A percentile compares a stretch with the other conserved stretches of the same genome.
Evolutionary conservation across 2,797 vertebrate species (phyloP).

Genomic region (Rousettus madagascariensis): DNA sequence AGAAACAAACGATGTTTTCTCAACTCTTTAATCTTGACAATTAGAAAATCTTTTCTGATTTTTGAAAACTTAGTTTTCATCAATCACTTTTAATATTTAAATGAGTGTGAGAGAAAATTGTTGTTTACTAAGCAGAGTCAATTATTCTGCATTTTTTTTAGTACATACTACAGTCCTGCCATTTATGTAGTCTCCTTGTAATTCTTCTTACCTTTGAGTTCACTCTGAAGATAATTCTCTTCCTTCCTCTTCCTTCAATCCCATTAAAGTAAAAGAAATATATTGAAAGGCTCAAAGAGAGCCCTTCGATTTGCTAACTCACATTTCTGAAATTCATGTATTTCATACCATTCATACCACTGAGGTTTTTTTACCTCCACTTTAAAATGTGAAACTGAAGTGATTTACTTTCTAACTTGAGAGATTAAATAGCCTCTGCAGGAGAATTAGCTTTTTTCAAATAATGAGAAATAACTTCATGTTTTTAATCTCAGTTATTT

Average conservation of each 20-base stretch:
- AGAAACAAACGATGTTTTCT: neutral
- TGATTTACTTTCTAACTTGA: constrained; percentile 52
- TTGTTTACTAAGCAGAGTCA: constrained; percentile 6
- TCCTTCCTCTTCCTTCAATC: neutral
- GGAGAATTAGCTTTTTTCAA: constrained; percentile 27
- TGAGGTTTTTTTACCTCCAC: neutral
- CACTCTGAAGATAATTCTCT: neutral
- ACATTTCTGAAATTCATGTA: constrained; percentile 31
- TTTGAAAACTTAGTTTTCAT: neutral
- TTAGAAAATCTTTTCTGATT: neutral
- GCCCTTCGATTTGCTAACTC: neutral
- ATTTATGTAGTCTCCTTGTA: neutral
- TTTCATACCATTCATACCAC: neutral
- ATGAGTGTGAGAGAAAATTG: neutral
- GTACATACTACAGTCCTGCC: neutral
- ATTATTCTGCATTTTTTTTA: neutral
- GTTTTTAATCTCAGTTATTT: constrained; percentile 50
- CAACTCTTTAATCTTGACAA: neutral
- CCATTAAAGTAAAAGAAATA: neutral
- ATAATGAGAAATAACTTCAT: constrained; percentile 46
- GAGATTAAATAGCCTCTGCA: constrained; percentile 40
- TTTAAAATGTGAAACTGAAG: constrained; percentile 38
- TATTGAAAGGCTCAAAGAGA: neutral
- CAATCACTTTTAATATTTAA: neutral
- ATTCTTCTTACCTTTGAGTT: neutral